Conservation (phyloP, 35 echinoderm and acorn worm genomes). For the Chiridota heheva region DNA sequence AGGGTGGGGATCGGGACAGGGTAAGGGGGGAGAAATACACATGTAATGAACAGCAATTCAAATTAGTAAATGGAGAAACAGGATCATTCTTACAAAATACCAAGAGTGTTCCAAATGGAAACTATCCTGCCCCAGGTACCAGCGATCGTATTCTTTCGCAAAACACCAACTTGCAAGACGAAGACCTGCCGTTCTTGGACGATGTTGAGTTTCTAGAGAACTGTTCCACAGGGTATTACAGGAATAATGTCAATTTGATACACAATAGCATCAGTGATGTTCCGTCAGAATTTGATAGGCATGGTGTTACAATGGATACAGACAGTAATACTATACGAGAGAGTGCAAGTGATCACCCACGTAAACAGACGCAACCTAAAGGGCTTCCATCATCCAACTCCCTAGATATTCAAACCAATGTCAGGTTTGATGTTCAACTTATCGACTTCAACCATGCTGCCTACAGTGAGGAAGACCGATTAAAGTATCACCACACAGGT, state of each 20-base stretch:
- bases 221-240: too few species aligned
- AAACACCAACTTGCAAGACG: too few species aligned
- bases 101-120: too few species aligned
- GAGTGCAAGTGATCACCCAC: too few species aligned
- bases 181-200: too few species aligned
- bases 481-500: constrained; percentile 20
- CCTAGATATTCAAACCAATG: background rate
- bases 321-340: background rate
- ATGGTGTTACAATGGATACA: background rate
- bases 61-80: background rate
- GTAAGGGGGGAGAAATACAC: background rate
- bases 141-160: too few species aligned
- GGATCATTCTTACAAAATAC: background rate
- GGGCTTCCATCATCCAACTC: background rate
- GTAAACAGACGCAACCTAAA: too few species aligned
- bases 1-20: background rate
- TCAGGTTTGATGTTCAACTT: constrained; percentile 38
- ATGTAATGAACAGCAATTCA: background rate
- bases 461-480: background rate
- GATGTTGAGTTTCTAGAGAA: too few species aligned
- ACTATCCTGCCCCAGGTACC: too few species aligned
- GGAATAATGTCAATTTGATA: too few species aligned
- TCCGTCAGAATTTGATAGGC: background rate
- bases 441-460: constrained; percentile 58
- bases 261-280: background rate